Evolutionary conservation across 2,797 vertebrate species (phyloP).

Genomic region (Chrosomus eos): DNA sequence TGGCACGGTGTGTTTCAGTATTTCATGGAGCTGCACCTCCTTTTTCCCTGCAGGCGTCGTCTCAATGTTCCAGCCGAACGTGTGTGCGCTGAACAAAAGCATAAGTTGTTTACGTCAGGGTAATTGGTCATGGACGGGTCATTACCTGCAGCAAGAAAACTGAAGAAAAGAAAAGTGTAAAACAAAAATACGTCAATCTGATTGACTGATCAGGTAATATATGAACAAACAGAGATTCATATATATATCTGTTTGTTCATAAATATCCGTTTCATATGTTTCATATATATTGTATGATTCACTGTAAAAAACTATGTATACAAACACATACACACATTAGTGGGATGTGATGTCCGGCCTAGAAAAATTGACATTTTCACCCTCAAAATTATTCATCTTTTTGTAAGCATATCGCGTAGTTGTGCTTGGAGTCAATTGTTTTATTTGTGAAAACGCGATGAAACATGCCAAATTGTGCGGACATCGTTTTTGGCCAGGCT

Average conservation of each 20-base stretch:
- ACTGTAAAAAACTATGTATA: too few relatives aligned
- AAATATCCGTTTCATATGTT: too few relatives aligned
- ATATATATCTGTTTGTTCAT: too few relatives aligned
- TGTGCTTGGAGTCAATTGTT: background rate
- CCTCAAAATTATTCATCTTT: background rate
- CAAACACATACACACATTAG: background rate
- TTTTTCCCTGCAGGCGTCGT: slow-evolving; percentile 19
- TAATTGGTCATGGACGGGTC: slow-evolving; percentile 29
- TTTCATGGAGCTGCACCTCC: slow-evolving; percentile 24
- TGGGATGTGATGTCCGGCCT: background rate
- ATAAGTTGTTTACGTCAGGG: slow-evolving; percentile 11
- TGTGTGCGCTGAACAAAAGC: slow-evolving; percentile 28
- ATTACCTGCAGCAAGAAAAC: slow-evolving; percentile 18
- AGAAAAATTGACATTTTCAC: background rate
- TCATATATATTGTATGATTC: too few relatives aligned
- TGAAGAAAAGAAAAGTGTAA: slow-evolving; percentile 1
- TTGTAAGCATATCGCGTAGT: background rate
- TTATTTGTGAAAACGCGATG: background rate
- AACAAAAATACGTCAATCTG: background rate
- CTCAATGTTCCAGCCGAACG: background rate
- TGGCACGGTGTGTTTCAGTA: slow-evolving; percentile 29
- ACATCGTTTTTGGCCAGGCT: background rate
- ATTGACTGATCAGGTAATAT: background rate
- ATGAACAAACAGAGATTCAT: background rate
- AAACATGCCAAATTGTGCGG: background rate